Conservation (phyloP, 1,140 invertebrate genomes). For the Centruroides sculpturatus region DNA sequence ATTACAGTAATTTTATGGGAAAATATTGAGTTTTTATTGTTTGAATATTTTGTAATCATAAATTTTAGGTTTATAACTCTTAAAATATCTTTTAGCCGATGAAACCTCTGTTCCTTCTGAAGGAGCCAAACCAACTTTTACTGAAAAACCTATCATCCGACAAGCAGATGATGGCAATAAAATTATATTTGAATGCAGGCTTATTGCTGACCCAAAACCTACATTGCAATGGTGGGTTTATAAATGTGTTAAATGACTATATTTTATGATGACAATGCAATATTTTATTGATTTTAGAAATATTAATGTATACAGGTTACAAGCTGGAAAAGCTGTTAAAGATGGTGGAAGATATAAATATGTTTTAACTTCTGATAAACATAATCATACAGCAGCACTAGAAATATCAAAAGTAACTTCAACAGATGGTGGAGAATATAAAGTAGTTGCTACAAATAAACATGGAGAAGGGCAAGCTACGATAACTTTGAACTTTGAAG, state of each 20-base stretch:
- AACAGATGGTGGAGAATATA: slow-evolving; percentile 81
- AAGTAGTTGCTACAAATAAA: slow-evolving; percentile 78
- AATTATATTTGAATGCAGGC: slow-evolving; percentile 87
- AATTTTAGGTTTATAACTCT: too few relatives aligned
- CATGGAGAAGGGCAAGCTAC: slow-evolving; percentile 82
- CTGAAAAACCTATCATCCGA: slow-evolving; percentile 84
- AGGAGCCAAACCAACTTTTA: slow-evolving; percentile 88
- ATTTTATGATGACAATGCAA: too few relatives aligned
- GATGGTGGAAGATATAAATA: slow-evolving; percentile 56
- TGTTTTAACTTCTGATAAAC: slow-evolving; percentile 17
- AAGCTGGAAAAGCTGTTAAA: slow-evolving; percentile 59
- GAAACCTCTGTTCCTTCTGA: slow-evolving; percentile 75
- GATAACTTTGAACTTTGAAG: slow-evolving; percentile 91
- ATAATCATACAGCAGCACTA: slow-evolving; percentile 63
- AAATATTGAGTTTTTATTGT: too few relatives aligned
- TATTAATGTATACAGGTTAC: slow-evolving; percentile 47
- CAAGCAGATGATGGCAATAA: slow-evolving; percentile 84
- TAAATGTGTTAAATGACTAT: too few relatives aligned
- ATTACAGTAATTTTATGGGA: too few relatives aligned
- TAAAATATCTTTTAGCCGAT: slow-evolving; percentile 49
- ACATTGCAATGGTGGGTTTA: slow-evolving; percentile 66
- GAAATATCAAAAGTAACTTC: slow-evolving; percentile 69
- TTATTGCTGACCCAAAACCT: slow-evolving; percentile 86
- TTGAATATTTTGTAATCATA: too few relatives aligned
- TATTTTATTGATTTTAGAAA: not conserved